Evolutionary conservation across 2,888 invertebrate species (phyloP).

Genomic region (Seira sanloemensis): DNA sequence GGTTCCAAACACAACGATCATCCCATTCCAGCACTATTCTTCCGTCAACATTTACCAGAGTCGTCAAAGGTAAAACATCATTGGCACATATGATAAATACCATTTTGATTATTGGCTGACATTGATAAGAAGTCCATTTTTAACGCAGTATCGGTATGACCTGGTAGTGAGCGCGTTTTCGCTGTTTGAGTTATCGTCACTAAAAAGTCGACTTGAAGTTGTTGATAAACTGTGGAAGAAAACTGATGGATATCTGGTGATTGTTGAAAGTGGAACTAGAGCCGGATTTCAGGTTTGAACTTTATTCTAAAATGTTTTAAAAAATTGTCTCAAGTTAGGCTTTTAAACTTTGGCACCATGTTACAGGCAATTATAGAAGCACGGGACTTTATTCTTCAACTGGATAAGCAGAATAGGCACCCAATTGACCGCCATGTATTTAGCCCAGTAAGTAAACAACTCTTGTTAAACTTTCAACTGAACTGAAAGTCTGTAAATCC

Average conservation of each 20-base stretch:
- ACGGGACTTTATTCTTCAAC: conserved; percentile 85
- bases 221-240: conserved; percentile 90
- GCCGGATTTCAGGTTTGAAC: conserved; percentile 84
- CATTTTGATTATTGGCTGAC: neutral
- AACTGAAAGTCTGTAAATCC: no score
- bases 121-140: neutral
- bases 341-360: conserved; percentile 28
- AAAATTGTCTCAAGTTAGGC: no score
- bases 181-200: conserved; percentile 86
- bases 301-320: neutral
- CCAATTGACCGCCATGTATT: conserved; percentile 78
- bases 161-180: conserved; percentile 88
- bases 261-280: conserved; percentile 89
- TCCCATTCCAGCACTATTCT: conserved; percentile 81
- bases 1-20: conserved; percentile 81
- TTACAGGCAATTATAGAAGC: conserved; percentile 85
- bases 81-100: neutral
- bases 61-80: conserved; percentile 76
- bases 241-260: conserved; percentile 86
- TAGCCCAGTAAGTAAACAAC: conserved; percentile 83
- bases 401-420: conserved; percentile 73
- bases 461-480: no score
- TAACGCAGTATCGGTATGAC: conserved; percentile 82
- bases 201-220: conserved; percentile 82
- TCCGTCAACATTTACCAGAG: conserved; percentile 89